Evolutionary conservation across 2,797 vertebrate species (phyloP).

Genomic region (Sebastes trivittatus): DNA sequence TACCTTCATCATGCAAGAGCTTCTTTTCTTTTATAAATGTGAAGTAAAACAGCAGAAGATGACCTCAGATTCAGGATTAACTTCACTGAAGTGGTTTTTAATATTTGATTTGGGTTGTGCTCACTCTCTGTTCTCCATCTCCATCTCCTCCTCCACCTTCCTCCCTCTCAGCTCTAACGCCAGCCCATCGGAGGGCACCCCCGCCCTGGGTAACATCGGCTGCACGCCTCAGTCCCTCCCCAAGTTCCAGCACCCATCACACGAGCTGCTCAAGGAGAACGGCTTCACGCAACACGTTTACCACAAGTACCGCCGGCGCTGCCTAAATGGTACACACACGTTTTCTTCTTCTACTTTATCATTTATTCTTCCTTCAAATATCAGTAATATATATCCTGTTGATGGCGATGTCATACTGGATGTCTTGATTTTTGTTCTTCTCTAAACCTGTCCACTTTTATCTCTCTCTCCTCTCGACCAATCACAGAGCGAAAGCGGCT

Average conservation of each 20-base stretch:
- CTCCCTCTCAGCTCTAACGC: conserved; percentile 85
- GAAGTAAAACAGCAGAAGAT: not conserved
- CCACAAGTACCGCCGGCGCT: conserved; percentile 98
- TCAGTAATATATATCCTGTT: not conserved
- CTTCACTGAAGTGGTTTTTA: not conserved
- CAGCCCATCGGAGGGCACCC: conserved; percentile 94
- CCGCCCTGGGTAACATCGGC: conserved; percentile 89
- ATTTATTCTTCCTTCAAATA: not conserved
- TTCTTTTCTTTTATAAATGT: not conserved
- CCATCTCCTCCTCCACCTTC: not conserved
- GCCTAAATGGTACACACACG: conserved; percentile 89
- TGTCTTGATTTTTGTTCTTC: not conserved
- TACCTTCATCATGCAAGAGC: no score
- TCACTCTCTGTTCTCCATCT: not conserved
- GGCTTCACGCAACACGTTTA: conserved; percentile 99
- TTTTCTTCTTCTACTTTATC: not conserved
- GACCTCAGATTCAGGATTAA: not conserved
- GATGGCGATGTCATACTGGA: not conserved
- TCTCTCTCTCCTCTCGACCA: not conserved
- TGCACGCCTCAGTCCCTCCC: conserved; percentile 97
- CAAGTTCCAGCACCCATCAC: conserved; percentile 98
- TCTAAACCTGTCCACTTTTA: not conserved
- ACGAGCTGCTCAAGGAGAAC: conserved; percentile 98
- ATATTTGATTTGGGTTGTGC: not conserved
- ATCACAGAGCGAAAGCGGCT: conserved; percentile 93